These are phyloP conservation scores for Ciona savignyi DNA, from an alignment of 23 tunicate genomes.

Conservation along the genomic window DNA sequence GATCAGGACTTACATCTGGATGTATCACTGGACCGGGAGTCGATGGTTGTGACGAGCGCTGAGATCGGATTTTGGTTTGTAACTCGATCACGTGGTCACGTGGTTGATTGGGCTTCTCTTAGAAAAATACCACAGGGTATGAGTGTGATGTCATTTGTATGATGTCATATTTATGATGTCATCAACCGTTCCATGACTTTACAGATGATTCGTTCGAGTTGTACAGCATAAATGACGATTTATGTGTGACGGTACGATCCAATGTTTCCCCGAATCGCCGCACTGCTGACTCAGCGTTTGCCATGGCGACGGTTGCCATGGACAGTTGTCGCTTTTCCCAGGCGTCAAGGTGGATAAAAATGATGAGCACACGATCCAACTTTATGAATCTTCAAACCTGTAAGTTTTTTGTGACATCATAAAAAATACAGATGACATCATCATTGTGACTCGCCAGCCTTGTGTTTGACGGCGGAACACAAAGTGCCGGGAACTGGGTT, in stretches of 20 bases:
- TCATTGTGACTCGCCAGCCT: constrained; percentile 2
- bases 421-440: constrained; percentile 39
- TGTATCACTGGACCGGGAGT: constrained; percentile 14
- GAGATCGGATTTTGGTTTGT: constrained; percentile 46
- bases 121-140: constrained; percentile 41
- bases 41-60: constrained; percentile 4
- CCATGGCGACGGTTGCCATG: constrained; percentile 4
- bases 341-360: constrained; percentile 31
- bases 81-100: constrained; percentile 24
- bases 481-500: background rate
- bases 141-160: background rate
- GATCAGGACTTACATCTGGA: constrained; percentile 60
- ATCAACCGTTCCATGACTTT: background rate
- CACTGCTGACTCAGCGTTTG: background rate
- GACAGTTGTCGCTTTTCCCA: constrained; percentile 25
- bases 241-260: constrained; percentile 16
- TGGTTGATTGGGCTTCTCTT: constrained; percentile 36
- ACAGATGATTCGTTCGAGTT: constrained; percentile 55
- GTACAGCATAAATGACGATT: constrained; percentile 8
- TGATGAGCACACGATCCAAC: constrained; percentile 5
- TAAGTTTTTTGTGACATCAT: constrained; percentile 14
- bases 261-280: background rate
- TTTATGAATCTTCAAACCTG: constrained; percentile 52
- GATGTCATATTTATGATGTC: background rate
- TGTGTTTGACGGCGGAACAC: background rate